Conservation (phyloP, 2,888 invertebrate species). For the Exocentrus adspersus region DNA sequence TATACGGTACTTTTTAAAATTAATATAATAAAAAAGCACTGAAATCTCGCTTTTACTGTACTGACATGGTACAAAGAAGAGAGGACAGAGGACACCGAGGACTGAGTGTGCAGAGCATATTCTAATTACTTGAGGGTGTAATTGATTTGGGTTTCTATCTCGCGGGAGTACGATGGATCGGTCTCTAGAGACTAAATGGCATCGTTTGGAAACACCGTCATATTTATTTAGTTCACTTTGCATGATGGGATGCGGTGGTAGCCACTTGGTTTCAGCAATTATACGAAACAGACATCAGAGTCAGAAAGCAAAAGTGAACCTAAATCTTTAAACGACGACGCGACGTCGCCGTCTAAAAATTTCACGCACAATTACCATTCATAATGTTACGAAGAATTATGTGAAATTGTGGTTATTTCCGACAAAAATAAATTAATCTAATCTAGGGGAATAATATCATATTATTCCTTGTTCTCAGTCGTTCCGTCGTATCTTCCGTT, state of each 20-base stretch:
- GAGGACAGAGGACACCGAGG: constrained; percentile 13
- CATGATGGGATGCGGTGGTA: constrained; percentile 34
- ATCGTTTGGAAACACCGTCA: constrained; percentile 47
- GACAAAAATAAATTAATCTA: constrained; percentile 22
- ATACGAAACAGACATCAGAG: constrained; percentile 16
- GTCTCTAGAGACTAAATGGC: constrained; percentile 48
- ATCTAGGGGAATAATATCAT: constrained; percentile 8
- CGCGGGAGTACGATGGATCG: constrained; percentile 52
- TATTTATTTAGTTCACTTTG: constrained; percentile 47
- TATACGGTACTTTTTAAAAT: no score
- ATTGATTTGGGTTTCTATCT: constrained; percentile 54
- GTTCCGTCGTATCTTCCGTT: not conserved
- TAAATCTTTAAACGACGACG: constrained; percentile 10
- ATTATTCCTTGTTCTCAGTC: not conserved
- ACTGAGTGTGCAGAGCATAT: constrained; percentile 45
- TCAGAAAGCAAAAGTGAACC: constrained; percentile 9
- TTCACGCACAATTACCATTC: constrained; percentile 30
- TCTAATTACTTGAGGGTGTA: constrained; percentile 55
- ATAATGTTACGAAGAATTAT: constrained; percentile 22
- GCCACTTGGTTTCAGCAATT: constrained; percentile 41
- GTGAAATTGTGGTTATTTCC: constrained; percentile 14
- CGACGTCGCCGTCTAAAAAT: constrained; percentile 21
- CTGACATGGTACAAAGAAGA: no score
- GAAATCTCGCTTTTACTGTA: no score
- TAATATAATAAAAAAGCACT: no score